phyloP scores from a whole-genome alignment of 2,797 vertebrate species.

The Vireo griseus region DNA sequence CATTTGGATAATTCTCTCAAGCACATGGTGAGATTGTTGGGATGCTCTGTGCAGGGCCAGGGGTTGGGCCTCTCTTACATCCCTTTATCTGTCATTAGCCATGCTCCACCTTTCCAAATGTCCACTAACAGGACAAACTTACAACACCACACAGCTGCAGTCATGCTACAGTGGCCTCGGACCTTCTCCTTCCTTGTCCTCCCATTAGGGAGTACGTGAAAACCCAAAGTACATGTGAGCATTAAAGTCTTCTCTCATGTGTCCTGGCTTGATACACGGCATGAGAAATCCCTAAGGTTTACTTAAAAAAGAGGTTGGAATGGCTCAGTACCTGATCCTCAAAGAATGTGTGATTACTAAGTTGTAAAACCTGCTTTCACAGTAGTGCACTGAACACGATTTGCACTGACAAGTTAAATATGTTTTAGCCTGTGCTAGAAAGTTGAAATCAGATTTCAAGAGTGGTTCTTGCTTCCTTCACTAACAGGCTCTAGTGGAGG shows the following conservation, averaged over 20 bases:
- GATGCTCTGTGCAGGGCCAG: too few species aligned
- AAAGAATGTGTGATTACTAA: neutral
- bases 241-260: neutral
- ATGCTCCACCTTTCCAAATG: neutral
- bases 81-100: neutral
- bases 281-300: neutral
- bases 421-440: neutral
- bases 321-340: neutral
- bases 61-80: neutral
- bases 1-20: neutral
- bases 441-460: neutral
- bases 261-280: neutral
- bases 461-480: neutral
- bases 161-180: rapidly evolving
- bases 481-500: rapidly evolving
- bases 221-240: neutral
- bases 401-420: neutral
- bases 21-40: neutral
- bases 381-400: neutral
- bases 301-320: neutral
- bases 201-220: neutral
- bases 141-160: rapidly evolving
- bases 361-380: neutral
- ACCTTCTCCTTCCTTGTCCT: neutral
- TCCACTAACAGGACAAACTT: neutral